Base-by-base conservation (phyloP, 1,140 invertebrate genomes). In the Teleopsis dalmanni region DNA sequence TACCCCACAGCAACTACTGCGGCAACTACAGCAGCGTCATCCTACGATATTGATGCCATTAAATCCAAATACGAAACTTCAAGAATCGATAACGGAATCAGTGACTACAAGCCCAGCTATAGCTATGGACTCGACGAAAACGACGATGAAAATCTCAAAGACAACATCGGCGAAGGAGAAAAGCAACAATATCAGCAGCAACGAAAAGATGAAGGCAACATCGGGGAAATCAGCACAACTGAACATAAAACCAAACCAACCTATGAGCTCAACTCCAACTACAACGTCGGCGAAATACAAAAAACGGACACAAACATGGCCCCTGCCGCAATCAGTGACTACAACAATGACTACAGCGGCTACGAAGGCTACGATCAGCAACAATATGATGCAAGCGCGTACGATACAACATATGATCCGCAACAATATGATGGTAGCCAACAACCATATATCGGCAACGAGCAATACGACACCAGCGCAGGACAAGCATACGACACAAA, bases 61-160 rank as follows among this genome's bases (percentile, higher is more conserved):
- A 48, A 52, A 16, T 37, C 46, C 31, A 31, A 13, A 27, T 50
- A 50, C 11, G 41, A 50, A 2, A 11, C 9, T 13, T 23, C 41
- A 21, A 35, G 21, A 21, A 47, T 14, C 11, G 19, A 13, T 18
- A 25, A 3, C 29, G 31, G 40, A 25, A 13, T 23, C 33, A 40
- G 40, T 29, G 52, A 48, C 46, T 52, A 52, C 42, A 50, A 47
- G 16, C 42, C 45, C 22, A 19, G n/a, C 16, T 23, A 40, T 40
- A 46, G 43, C 51, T 60, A 65, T 25, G 57, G 60, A 54, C 56
- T 60, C 60, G 57, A 69, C 51, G 59, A 66, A 58, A 59, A 61
- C 56, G 66, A 70, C 62, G 65, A 66, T 55, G 66, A 70, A 55
- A 67, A 68, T 62, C 59, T 65, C 62, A 69, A 67, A 47, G 66